Evolutionary conservation across 2,797 vertebrate genomes (phyloP).

Genomic region (Helarctos malayanus): DNA sequence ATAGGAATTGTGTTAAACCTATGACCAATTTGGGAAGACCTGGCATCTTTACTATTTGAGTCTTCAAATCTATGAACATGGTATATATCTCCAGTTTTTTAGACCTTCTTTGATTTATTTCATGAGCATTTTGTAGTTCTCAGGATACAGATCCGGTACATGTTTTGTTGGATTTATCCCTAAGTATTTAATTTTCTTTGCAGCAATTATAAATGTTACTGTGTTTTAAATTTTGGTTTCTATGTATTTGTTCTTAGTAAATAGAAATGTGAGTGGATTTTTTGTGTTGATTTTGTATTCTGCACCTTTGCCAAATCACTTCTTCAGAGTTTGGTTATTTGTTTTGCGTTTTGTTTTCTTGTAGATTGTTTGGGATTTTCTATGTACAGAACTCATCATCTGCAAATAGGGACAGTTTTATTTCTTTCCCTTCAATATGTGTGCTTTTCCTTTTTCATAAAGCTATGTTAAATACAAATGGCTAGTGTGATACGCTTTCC

Average conservation of each 20-base stretch:
- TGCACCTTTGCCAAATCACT: not conserved
- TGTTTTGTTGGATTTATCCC: not conserved
- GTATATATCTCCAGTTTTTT: not conserved
- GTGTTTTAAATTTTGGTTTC: not conserved
- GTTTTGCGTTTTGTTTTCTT: not conserved
- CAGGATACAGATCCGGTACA: not conserved
- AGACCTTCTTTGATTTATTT: not conserved
- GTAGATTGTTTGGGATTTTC: not conserved
- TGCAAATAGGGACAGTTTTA: slow-evolving; percentile 1
- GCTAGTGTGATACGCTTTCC: not conserved
- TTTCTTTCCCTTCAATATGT: not conserved
- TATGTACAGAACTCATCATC: not conserved
- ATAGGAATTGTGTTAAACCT: slow-evolving; percentile 1
- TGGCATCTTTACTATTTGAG: not conserved
- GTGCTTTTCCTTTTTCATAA: not conserved
- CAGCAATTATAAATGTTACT: not conserved
- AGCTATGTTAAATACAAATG: not conserved
- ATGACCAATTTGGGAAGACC: not conserved
- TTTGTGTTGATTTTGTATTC: not conserved
- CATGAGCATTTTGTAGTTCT: slow-evolving; percentile 23
- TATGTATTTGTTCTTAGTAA: slow-evolving; percentile 10
- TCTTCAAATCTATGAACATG: not conserved
- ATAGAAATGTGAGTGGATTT: slow-evolving; percentile 35
- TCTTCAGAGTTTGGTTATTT: not conserved
- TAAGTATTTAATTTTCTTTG: not conserved